Conservation (phyloP, 2,888 invertebrate genomes). For the Ennomos erosarius region DNA sequence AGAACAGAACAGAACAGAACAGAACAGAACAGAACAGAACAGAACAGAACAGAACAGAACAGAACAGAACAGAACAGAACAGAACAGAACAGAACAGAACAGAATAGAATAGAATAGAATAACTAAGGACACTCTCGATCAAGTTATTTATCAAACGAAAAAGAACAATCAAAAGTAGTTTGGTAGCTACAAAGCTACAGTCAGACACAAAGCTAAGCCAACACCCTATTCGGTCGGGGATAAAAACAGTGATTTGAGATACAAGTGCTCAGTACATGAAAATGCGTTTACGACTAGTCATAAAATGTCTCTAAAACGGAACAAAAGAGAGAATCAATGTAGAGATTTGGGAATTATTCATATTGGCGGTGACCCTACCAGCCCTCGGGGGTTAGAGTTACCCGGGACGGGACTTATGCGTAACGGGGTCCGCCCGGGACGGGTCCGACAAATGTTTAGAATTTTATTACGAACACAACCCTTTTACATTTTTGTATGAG, state of each 20-base stretch:
- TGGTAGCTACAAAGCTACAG: too few relatives aligned
- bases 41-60: too few relatives aligned
- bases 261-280: constrained; percentile 25
- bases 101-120: too few relatives aligned
- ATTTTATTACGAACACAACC: constrained; percentile 51
- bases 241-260: background rate
- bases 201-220: too few relatives aligned
- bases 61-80: too few relatives aligned
- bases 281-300: constrained; percentile 61
- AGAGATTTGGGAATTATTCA: constrained; percentile 72
- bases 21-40: too few relatives aligned
- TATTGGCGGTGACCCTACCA: constrained; percentile 59
- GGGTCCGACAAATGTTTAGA: constrained; percentile 54
- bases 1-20: too few relatives aligned
- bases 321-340: constrained; percentile 69
- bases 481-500: constrained; percentile 43
- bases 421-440: constrained; percentile 40
- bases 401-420: constrained; percentile 34
- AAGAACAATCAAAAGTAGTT: too few relatives aligned
- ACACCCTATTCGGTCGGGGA: background rate
- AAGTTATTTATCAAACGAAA: too few relatives aligned
- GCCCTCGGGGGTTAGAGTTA: constrained; percentile 26
- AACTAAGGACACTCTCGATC: too few relatives aligned
- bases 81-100: too few relatives aligned
- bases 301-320: constrained; percentile 64